Percentiles rank a stretch among this genome's conserved stretches.
These are phyloP conservation scores for Eunapius fragilis DNA, from an alignment of 37 sponge, comb jelly and placozoan species.

Conservation along the genomic window DNA sequence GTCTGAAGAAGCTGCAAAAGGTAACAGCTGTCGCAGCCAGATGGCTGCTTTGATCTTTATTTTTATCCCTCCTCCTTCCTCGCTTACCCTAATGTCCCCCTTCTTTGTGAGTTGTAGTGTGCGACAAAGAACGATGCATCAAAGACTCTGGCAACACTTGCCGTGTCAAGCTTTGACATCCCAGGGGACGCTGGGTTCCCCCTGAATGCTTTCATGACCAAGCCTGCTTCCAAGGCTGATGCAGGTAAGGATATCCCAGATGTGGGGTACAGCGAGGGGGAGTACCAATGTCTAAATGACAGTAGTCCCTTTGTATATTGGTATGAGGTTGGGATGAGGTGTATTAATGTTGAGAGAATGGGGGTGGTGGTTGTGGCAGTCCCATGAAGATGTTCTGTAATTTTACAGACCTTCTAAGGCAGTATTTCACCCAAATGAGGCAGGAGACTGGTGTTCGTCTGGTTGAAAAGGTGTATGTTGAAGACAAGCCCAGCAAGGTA, in stretches of 20 bases:
- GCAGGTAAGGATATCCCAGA: conserved; percentile 50
- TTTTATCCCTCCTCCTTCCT: neutral
- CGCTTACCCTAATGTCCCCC: neutral
- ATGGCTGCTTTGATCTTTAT: neutral
- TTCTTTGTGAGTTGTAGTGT: conserved; percentile 44
- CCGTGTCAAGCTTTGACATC: conserved; percentile 85
- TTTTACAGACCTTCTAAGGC: conserved; percentile 83
- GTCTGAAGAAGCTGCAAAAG: conserved; percentile 93
- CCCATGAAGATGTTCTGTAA: too few species aligned
- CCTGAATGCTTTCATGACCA: conserved; percentile 91
- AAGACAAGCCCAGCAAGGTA: conserved; percentile 89
- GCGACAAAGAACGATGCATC: conserved; percentile 80
- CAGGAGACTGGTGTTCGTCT: conserved; percentile 94
- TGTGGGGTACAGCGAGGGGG: too few species aligned
- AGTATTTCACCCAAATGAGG: conserved; percentile 92
- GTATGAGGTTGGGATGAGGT: too few species aligned
- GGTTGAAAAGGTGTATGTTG: conserved; percentile 92
- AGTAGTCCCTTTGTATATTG: too few species aligned
- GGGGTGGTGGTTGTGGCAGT: neutral
- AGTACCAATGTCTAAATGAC: too few species aligned
- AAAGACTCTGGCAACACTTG: conserved; percentile 90
- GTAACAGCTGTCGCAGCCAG: conserved; percentile 12
- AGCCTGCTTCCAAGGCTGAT: conserved; percentile 76
- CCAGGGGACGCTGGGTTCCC: conserved; percentile 96
- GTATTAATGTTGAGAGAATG: neutral